These are phyloP conservation scores for Lytechinus variegatus DNA, from an alignment of 35 echinoderm and acorn worm genomes.

Conservation along the genomic window DNA sequence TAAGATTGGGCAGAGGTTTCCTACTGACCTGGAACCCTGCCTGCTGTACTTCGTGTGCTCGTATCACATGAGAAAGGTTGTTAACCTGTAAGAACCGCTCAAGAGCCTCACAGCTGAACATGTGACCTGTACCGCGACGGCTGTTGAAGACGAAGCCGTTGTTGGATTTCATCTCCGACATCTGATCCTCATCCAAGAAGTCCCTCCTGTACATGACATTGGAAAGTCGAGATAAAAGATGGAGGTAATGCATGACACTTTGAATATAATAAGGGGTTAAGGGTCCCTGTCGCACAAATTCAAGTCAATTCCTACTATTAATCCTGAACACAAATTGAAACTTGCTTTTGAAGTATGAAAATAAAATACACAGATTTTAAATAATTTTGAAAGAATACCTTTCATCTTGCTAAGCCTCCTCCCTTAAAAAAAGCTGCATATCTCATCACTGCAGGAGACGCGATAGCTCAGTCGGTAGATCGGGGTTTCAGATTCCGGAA, in stretches of 20 bases:
- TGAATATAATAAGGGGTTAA: no score
- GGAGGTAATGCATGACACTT: neutral
- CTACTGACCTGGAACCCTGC: conserved; percentile 86
- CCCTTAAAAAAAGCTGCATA: no score
- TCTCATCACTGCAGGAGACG: no score
- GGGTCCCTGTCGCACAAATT: no score
- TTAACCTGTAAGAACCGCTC: conserved; percentile 78
- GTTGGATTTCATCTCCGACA: conserved; percentile 51
- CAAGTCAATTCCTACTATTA: no score
- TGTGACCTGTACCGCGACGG: conserved; percentile 82
- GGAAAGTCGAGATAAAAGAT: neutral
- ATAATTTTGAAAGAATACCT: no score
- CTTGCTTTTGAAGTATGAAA: no score
- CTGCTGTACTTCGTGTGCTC: conserved; percentile 92
- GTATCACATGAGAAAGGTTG: conserved; percentile 85
- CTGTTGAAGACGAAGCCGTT: conserved; percentile 80
- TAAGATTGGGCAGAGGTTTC: neutral
- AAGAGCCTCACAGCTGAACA: conserved; percentile 85
- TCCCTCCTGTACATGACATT: conserved; percentile 61
- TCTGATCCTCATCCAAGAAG: conserved; percentile 57
- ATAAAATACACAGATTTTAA: no score
- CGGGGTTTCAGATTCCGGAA: no score
- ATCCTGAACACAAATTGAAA: no score
- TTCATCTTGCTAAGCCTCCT: no score
- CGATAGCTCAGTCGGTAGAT: no score